Conservation (phyloP, 30 jellyfish, hydroid and myxozoan genomes). For the Mastigias papua region DNA sequence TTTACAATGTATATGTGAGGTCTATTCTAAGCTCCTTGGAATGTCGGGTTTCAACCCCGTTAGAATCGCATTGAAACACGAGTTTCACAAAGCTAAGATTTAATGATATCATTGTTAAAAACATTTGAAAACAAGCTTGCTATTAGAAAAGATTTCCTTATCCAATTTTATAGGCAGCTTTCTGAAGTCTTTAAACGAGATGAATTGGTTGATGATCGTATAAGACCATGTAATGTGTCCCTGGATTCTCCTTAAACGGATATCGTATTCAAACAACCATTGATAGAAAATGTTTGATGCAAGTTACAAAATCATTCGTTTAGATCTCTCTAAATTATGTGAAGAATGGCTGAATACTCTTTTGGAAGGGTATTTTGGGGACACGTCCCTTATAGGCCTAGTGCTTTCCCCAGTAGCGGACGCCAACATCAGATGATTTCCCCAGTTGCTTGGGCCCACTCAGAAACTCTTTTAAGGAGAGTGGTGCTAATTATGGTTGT, state of each 20-base stretch:
- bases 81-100: constrained; percentile 1
- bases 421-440: background rate
- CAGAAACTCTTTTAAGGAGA: too few species aligned
- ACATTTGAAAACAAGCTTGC: constrained; percentile 7
- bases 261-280: background rate
- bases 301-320: too few species aligned
- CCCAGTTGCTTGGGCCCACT: background rate
- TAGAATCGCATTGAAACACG: constrained; percentile 13
- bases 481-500: too few species aligned
- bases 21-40: constrained; percentile 4
- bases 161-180: constrained; percentile 19
- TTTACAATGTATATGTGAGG: constrained; percentile 9
- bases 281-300: too few species aligned
- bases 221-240: background rate
- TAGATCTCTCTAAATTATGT: too few species aligned
- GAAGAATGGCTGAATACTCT: too few species aligned
- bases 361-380: too few species aligned
- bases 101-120: constrained; percentile 8
- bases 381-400: background rate
- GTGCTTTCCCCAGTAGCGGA: background rate
- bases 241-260: background rate
- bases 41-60: constrained; percentile 27
- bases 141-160: constrained; percentile 22
- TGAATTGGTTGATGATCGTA: background rate
- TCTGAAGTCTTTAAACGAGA: constrained; percentile 9